Base-by-base conservation (phyloP, 2,797 vertebrate species). In the Perdix hodgsoniae region DNA sequence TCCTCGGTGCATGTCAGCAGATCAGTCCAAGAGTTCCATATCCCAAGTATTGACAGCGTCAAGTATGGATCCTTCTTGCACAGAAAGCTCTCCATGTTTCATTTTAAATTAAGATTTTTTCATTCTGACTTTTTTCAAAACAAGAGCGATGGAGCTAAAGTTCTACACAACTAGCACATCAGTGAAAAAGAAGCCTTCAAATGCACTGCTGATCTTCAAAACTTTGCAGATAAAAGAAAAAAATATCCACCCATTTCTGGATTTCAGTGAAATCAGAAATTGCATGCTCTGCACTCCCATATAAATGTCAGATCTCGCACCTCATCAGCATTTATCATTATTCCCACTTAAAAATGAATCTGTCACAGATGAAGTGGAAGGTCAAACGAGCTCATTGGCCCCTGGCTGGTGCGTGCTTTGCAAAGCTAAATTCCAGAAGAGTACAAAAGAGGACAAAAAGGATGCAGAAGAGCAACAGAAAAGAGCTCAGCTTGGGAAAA, bases 331-430 rank as follows among this genome's bases (percentile, higher is more conserved):
- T 84, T 79, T 90, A n/a, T 91, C 52, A 54, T 86, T 60, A 76
- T 73, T 92, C 31, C 60, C 39, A 19, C 44, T 91, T 57, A 90
- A 70, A 81, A 83, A 86, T 67, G 47, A 2, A 15, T 79, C 90
- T 67, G 31, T 52, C 5, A 29, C 60, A 95, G 80, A 96, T 75
- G 74, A 95, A 91, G 85, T 90, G 94, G 90, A 90, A 94, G 66
- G 91, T 90, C 0, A 0, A 84, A 92, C 56, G n/a, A 88, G 27
- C 42, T 88, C 0, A 0, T 37, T 82, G 88, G 49, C 67, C 31
- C 60, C 93, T 95, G 90, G 73, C 74, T 86, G 60, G 7, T 76
- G 56, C 3, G 1, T 7, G 0, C 0, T 0, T 91, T 67, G 79
- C 60, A 52, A 79, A 86, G 60, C 31, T 79, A 35, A 88, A 91